Base-by-base conservation (phyloP, 2,113 vertebrate genomes). In the Conger conger region DNA sequence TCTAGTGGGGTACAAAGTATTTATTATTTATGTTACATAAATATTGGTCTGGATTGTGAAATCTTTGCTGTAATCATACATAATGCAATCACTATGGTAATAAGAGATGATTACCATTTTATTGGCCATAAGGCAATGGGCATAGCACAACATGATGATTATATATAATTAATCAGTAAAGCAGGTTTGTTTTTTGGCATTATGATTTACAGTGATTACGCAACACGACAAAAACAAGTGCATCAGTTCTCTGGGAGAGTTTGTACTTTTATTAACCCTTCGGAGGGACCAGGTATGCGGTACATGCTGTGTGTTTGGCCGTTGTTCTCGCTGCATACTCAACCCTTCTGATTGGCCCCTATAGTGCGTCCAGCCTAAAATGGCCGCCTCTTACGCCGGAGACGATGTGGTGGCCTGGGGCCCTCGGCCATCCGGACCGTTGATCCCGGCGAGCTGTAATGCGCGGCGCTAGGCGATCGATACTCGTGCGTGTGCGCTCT, bases 81-180 rank as follows among this genome's bases (percentile, higher is more conserved):
- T 63, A 63, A 63, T 63, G 57, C 57, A 63, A 63, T 63, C 57
- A 27, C 57, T 23, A 73, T 73, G 68, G n/a, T 73, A 73, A 73
- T 11, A 73, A n/a, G 27, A 9, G n/a, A 73, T 33, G n/a, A 9
- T 33, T 33, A 11, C 27, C 68, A 73, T 23, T 33, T 73, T 73
- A 73, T 63, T 63, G 57, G 20, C 45, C 23, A 73, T 73, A 73
- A 73, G n/a, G 27, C 9, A 27, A 73, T 33, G n/a, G n/a, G 9
- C 68, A n/a, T n/a, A 73, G 68, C 68, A 73, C 6, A 73, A 13
- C n/a, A 73, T 73, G 68, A 73, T 73, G n/a, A 73, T 33, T 30
- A 33, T 33, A 27, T 63, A 73, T 13, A 30, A 73, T 73, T 13
- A 2, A 73, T 30, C 3, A 73, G 68, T 73, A 27, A 30, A 73